Percentiles rank a stretch among this genome's conserved stretches.
These are phyloP conservation scores for Kobus ellipsiprymnus DNA, from an alignment of 2,113 vertebrate species.

Conservation along the genomic window DNA sequence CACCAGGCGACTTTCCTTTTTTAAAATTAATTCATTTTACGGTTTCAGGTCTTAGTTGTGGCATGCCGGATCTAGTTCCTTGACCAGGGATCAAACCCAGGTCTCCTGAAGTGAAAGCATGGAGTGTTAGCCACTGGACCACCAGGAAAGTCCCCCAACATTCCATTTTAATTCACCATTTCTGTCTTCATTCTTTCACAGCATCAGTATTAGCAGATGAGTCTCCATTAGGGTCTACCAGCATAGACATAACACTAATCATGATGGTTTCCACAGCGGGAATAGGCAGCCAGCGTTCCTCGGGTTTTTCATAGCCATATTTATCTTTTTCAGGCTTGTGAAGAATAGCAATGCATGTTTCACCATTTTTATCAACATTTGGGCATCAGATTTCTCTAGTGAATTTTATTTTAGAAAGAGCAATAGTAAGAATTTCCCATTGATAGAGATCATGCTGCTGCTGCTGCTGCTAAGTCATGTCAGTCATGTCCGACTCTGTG, in stretches of 20 bases:
- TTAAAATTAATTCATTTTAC: background rate
- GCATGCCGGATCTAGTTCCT: background rate
- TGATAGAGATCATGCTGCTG: background rate
- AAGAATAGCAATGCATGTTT: background rate
- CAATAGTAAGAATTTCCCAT: background rate
- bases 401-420: background rate
- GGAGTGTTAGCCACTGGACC: background rate
- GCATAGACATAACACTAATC: background rate
- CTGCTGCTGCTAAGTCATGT: too few species aligned
- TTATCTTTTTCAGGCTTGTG: background rate
- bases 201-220: background rate
- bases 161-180: background rate
- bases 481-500: too few species aligned
- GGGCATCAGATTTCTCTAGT: background rate
- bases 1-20: background rate
- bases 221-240: background rate
- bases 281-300: background rate
- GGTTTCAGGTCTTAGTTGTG: background rate
- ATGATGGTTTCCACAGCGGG: background rate
- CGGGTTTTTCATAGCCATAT: background rate
- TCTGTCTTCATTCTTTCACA: background rate
- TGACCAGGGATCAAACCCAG: background rate
- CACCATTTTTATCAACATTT: background rate
- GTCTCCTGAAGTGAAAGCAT: background rate
- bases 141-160: background rate